Evolutionary conservation across 1,140 invertebrate genomes (phyloP).

Genomic region (Meloidogyne exigua): DNA sequence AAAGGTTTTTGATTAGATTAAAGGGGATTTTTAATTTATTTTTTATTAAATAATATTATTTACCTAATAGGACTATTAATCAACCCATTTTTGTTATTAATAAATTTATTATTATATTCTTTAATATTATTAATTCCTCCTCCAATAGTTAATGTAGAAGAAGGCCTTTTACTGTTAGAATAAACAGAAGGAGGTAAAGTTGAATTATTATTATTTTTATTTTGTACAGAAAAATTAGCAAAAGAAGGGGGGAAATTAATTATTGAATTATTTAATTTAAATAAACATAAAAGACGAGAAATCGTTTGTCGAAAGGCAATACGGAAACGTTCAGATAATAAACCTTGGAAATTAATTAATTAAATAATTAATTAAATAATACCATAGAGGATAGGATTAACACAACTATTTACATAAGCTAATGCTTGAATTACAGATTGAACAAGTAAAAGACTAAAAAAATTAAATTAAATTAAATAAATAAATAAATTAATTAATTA

Average conservation of each 20-base stretch:
- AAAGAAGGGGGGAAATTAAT: slow-evolving; percentile 1
- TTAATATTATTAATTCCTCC: neutral
- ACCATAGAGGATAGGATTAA: slow-evolving; percentile 85
- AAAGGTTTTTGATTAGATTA: too few relatives aligned
- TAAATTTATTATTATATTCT: neutral
- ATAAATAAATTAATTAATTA: neutral
- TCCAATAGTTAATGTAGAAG: neutral
- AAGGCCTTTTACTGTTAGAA: neutral
- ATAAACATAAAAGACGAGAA: slow-evolving; percentile 15
- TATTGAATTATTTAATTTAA: neutral
- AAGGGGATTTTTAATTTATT: too few relatives aligned
- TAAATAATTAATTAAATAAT: neutral
- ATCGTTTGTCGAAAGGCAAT: slow-evolving; percentile 25
- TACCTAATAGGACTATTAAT: too few relatives aligned
- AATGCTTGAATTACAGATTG: slow-evolving; percentile 72
- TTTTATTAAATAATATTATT: too few relatives aligned
- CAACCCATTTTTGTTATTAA: neutral
- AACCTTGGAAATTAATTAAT: slow-evolving; percentile 7
- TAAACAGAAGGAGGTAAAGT: neutral
- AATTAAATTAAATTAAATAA: too few relatives aligned
- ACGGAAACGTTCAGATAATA: slow-evolving; percentile 48
- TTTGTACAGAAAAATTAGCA: slow-evolving; percentile 9
- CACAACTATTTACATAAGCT: slow-evolving; percentile 89
- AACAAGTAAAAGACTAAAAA: slow-evolving; percentile 23
- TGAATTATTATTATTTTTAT: neutral